Evolutionary conservation across 2,797 vertebrate species (phyloP).

Genomic region (Arrhamphus sclerolepis): DNA sequence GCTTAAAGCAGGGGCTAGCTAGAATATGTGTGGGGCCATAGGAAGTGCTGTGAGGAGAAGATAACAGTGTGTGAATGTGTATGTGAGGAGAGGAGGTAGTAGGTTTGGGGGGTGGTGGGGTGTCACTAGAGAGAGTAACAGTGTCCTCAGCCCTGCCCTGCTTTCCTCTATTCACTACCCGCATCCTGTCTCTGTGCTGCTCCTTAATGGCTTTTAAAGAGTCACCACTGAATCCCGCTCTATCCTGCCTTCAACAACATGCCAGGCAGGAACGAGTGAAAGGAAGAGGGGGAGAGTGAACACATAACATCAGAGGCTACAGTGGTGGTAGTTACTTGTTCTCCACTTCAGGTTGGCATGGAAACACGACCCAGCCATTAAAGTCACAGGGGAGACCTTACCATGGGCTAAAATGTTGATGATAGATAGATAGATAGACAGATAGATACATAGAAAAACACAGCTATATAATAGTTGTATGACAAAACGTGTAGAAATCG

Average conservation of each 20-base stretch:
- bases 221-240: slow-evolving; percentile 72
- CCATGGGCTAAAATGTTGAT: not conserved
- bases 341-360: slow-evolving; percentile 1
- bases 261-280: slow-evolving; percentile 56
- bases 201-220: slow-evolving; percentile 83
- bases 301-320: slow-evolving; percentile 27
- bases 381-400: not conserved
- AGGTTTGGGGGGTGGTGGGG: slow-evolving; percentile 20
- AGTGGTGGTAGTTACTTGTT: slow-evolving; percentile 25
- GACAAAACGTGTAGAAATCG: no score
- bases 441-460: no score
- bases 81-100: slow-evolving; percentile 37
- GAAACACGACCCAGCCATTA: slow-evolving; percentile 12
- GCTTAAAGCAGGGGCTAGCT: slow-evolving; percentile 61
- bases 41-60: slow-evolving; percentile 83
- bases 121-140: slow-evolving; percentile 57
- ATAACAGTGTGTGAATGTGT: slow-evolving; percentile 74
- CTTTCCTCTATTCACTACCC: slow-evolving; percentile 85
- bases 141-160: slow-evolving; percentile 77
- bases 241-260: slow-evolving; percentile 80
- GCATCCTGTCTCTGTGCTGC: slow-evolving; percentile 80
- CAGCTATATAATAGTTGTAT: no score
- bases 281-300: slow-evolving; percentile 30
- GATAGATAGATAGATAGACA: no score
- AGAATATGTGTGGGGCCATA: slow-evolving; percentile 81